Conservation (phyloP, 2,113 vertebrate species). For the Podocnemis expansa region DNA sequence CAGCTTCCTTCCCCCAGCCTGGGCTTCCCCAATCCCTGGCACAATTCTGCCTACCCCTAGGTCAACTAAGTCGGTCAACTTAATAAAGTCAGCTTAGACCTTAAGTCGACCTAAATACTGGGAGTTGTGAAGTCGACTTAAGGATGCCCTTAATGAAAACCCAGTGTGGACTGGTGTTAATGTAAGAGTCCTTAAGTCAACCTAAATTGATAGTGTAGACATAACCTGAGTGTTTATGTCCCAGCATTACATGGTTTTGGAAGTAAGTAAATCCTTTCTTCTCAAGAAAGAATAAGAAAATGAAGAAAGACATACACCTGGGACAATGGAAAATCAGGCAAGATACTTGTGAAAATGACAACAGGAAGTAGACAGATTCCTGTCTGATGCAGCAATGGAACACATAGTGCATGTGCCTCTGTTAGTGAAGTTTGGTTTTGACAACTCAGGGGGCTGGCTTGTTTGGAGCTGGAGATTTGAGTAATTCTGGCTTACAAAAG, state of each 20-base stretch:
- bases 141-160: too few relatives aligned
- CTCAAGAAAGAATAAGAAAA: not conserved
- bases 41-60: too few relatives aligned
- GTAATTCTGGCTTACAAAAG: not conserved
- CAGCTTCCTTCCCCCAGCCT: too few relatives aligned
- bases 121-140: too few relatives aligned
- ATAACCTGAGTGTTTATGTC: not conserved
- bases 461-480: not conserved
- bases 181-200: too few relatives aligned
- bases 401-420: not conserved
- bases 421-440: not conserved
- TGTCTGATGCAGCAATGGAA: not conserved
- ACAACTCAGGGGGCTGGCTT: not conserved
- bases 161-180: too few relatives aligned
- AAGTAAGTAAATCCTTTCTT: not conserved
- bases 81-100: too few relatives aligned
- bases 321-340: not conserved
- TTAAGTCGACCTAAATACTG: too few relatives aligned
- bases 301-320: not conserved
- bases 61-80: too few relatives aligned
- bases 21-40: too few relatives aligned
- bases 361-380: not conserved
- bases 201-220: too few relatives aligned
- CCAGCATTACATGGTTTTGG: not conserved
- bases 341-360: not conserved